Evolutionary conservation across 2,888 invertebrate species (phyloP), one percentile per base, ranked within the genome.

Genomic region (Asteroscopus sphinx): DNA sequence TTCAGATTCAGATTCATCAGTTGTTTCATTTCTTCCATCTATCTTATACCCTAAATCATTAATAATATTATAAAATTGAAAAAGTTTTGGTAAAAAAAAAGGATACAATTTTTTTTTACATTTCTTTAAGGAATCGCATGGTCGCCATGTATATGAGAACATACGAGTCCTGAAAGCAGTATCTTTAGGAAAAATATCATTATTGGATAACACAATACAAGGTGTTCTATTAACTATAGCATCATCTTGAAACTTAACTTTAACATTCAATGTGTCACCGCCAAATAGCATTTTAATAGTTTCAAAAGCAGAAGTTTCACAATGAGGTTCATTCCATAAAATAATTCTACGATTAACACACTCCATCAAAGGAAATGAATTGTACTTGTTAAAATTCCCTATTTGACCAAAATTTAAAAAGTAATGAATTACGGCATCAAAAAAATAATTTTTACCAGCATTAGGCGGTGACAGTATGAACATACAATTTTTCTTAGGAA

Each of bases 401-500:
- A 60, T 60, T 25, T 49, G 54, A 5, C 60, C 54, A 26, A 58
- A 58, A 11, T 58, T 58, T 42, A 58, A 47, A 47, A 58, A 58
- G 8, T 28, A 52, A 58, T 52, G 37, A 1, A 40, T 9, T 1
- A 54, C 52, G 11, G 26, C 49, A 56, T 61, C 61, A 42, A 52
- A 61, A 40, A 56, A 61, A 42, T 37, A 47, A 44, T 61, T 61
- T 44, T 56, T 56, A 28, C 61, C 51, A 0, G 55, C 55, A 44
- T 61, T 61, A 0, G 61, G 61, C 0, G 51, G 42, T 8, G 48
- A 49, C 7, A 60, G 47, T 1, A 60, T 11, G 36, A 54, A 60
- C 12, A 60, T 16, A 54, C 48, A 60, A 44, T 60, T 49, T 16
- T 36, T 48, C 13, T 60, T 60, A 32, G 49, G 60, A 9, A 48